phyloP scores from a whole-genome alignment of 2,797 vertebrate species.

The Acanthopagrus latus region DNA sequence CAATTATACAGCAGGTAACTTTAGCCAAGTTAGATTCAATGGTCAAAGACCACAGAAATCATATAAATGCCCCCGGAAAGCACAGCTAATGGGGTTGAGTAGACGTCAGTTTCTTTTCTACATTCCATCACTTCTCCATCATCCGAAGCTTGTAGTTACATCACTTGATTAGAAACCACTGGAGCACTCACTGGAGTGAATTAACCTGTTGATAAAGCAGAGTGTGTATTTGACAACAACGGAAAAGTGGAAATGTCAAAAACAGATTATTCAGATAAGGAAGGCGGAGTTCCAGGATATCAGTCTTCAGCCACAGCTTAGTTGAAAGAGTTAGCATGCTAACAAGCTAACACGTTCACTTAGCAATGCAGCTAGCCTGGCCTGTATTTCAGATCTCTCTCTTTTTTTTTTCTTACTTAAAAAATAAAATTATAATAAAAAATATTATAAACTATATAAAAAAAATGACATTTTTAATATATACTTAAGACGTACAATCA shows the following conservation, averaged over 20 bases:
- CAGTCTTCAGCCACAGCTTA: not conserved
- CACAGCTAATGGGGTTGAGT: slow-evolving; percentile 16
- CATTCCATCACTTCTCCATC: slow-evolving; percentile 8
- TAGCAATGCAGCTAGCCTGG: not conserved
- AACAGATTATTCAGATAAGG: not conserved
- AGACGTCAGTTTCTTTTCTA: not conserved
- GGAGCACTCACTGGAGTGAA: not conserved
- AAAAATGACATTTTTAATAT: too few species aligned
- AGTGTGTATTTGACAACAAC: not conserved
- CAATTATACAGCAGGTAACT: slow-evolving; percentile 19
- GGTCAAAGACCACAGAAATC: slow-evolving; percentile 15
- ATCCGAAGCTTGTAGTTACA: slow-evolving; percentile 2
- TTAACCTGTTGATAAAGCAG: not conserved
- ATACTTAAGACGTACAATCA: not conserved
- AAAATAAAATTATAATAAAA: not conserved
- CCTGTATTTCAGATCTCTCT: not conserved
- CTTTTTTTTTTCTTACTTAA: not conserved
- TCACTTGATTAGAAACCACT: not conserved
- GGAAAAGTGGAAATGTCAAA: not conserved
- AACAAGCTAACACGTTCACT: not conserved
- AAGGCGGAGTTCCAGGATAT: not conserved
- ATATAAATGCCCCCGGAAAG: slow-evolving; percentile 2
- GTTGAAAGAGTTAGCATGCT: not conserved
- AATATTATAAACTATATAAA: too few species aligned
- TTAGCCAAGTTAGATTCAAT: slow-evolving; percentile 28